These are phyloP conservation scores for Camelus dromedarius DNA, from an alignment of 2,113 vertebrate genomes.

Conservation along the genomic window DNA sequence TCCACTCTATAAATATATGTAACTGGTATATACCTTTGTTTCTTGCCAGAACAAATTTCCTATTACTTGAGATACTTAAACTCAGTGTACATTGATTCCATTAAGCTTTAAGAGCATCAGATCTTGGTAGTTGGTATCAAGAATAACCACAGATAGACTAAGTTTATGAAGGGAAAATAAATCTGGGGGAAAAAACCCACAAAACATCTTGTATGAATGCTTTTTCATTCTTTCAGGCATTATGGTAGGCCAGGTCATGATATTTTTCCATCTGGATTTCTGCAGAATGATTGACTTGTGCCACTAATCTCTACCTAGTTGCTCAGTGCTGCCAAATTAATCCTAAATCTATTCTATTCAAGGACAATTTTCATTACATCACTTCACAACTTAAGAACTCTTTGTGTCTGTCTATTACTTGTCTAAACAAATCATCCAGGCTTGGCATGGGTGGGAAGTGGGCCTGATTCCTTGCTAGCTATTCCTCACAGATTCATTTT, in stretches of 20 bases:
- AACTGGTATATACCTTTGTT: background rate
- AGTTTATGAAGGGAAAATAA: background rate
- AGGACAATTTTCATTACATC: background rate
- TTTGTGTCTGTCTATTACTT: background rate
- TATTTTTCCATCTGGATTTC: background rate
- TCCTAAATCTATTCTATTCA: background rate
- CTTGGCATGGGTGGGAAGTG: background rate
- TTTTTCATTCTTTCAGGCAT: background rate
- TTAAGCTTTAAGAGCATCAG: background rate
- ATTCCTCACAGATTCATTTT: background rate
- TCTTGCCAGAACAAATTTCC: background rate
- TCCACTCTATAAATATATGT: background rate
- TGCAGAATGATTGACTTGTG: background rate
- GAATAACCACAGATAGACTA: background rate
- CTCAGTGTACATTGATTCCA: background rate
- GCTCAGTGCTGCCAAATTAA: background rate
- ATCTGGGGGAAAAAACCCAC: background rate
- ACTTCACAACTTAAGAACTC: background rate
- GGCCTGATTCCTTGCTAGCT: background rate
- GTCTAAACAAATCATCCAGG: background rate
- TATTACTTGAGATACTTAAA: background rate
- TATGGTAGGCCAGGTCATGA: background rate
- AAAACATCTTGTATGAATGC: background rate
- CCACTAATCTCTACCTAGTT: background rate
- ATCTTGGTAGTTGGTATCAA: background rate